These are phyloP conservation scores for Heliconius charithonia DNA, from an alignment of 2,888 invertebrate species.

Conservation along the genomic window DNA sequence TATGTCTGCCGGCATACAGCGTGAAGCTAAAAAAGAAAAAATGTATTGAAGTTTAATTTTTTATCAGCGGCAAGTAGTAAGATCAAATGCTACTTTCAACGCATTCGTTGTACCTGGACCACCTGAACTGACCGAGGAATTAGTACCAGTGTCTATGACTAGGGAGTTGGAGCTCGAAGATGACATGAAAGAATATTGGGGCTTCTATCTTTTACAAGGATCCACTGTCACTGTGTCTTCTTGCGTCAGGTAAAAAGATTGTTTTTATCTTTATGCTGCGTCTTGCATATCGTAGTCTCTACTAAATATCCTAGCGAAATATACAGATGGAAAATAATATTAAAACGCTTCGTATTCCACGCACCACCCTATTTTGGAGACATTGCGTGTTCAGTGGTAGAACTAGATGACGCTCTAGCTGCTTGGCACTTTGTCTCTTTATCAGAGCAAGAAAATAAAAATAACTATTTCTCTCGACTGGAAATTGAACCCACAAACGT, in stretches of 20 bases:
- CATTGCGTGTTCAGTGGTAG: too few species aligned
- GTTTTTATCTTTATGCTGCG: slow-evolving; percentile 28
- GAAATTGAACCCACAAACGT: too few species aligned
- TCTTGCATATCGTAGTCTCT: too few species aligned
- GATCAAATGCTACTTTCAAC: slow-evolving; percentile 89
- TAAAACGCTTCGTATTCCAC: too few species aligned
- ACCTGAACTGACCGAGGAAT: slow-evolving; percentile 83
- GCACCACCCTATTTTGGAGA: too few species aligned
- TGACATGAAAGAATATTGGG: slow-evolving; percentile 93
- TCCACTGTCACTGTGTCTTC: slow-evolving; percentile 89
- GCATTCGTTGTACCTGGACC: slow-evolving; percentile 87
- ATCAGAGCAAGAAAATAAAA: too few species aligned
- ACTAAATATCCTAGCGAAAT: too few species aligned
- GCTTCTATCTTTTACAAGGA: slow-evolving; percentile 89
- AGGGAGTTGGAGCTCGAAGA: slow-evolving; percentile 88
- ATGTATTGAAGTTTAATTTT: background rate
- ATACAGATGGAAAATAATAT: too few species aligned
- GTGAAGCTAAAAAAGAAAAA: background rate
- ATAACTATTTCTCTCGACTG: too few species aligned
- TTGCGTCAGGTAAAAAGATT: slow-evolving; percentile 86
- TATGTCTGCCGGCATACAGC: background rate
- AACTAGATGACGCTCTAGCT: too few species aligned
- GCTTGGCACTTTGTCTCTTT: too few species aligned
- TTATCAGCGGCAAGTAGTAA: slow-evolving; percentile 86
- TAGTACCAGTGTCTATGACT: slow-evolving; percentile 87